Base-by-base conservation (phyloP, 2,888 invertebrate species). In the Lymantria dispar region DNA sequence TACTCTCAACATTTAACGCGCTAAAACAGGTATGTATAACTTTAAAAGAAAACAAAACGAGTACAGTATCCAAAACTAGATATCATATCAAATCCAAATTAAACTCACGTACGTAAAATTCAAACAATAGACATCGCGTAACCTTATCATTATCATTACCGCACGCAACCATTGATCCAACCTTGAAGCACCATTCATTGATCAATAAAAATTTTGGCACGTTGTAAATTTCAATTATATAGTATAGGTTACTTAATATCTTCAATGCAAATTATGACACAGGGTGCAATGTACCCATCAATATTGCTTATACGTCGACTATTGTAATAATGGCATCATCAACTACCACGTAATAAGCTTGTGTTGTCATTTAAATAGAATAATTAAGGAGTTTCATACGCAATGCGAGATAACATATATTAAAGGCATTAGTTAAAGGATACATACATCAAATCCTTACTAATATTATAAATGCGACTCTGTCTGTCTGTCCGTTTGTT, bases 191-290 rank as follows among this genome's bases (percentile, higher is more conserved):
- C 39, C 36, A 53, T 53, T 49, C 46, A 63, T 64, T 37, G 44
- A 56, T 49, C 66, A 73, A 72, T 72, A 73, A 72, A 73, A 68
- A n/a, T n/a, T 70, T 73, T 73, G 71, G 70, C 72, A 62, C 48
- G 74, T 53, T 57, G 70, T 82, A 80, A 80, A 83, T 81, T 70
- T 74, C 74, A 83, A 83, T 80, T 64, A 70, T 52, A 46, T 58
- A 60, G 61, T 54, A 54, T n/a, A 58, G 48, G 53, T 50, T 70
- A 72, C 70, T 70, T 64, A 73, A 68, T 49, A 60, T 55, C 72
- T 72, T 69, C 75, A 71, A 74, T 77, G 69, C 66, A 68, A 74
- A 79, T 74, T 74, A 69, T 48, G 50, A 54, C 66, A 57, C 66
- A 62, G 63, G 69, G 67, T 56, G 65, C 73, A 77, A 74, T 70